These are phyloP conservation scores for Hemiscyllium ocellatum DNA, from an alignment of 2,113 vertebrate species.

Conservation along the genomic window DNA sequence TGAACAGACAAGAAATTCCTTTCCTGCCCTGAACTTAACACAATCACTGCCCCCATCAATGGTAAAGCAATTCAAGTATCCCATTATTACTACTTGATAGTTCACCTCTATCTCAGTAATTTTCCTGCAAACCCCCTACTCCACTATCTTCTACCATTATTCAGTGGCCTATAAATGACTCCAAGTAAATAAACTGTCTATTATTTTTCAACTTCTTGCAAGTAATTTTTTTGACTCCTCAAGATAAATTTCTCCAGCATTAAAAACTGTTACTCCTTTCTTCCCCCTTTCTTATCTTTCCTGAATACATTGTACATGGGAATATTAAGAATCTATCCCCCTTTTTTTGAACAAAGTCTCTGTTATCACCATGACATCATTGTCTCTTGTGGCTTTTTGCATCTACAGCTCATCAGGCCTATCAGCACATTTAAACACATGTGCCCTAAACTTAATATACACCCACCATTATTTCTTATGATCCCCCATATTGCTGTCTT, in stretches of 20 bases:
- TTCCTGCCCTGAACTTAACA: too few species aligned
- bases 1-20: neutral
- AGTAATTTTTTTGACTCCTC: neutral
- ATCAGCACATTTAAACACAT: neutral
- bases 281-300: neutral
- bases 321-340: neutral
- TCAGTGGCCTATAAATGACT: neutral
- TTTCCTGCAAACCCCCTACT: neutral
- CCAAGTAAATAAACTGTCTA: neutral
- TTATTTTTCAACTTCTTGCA: neutral
- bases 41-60: too few species aligned
- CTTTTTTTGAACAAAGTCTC: neutral
- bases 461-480: neutral
- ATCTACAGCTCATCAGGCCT: neutral
- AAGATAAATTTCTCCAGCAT: neutral
- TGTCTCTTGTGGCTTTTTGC: neutral
- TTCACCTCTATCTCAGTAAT: neutral
- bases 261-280: neutral
- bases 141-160: neutral
- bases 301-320: neutral
- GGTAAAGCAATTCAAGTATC: too few species aligned
- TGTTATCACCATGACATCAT: neutral
- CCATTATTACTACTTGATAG: neutral
- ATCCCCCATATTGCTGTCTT: neutral
- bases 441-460: neutral